Evolutionary conservation across 2,888 invertebrate species (phyloP).

Genomic region (Celastrina argiolus): DNA sequence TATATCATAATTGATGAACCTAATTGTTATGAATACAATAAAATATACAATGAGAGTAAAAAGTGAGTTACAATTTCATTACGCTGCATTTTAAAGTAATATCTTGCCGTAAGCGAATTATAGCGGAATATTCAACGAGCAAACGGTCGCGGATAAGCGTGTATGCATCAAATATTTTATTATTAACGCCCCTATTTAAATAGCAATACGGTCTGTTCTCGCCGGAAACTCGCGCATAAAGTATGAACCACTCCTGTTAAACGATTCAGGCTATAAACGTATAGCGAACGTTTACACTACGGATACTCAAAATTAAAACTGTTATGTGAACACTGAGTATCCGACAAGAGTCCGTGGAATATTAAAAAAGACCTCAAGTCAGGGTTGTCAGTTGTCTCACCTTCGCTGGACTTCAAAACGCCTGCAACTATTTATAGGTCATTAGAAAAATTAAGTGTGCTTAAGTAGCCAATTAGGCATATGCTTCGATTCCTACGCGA

Average conservation of each 20-base stretch:
- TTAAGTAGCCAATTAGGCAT: neutral
- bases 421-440: too few relatives aligned
- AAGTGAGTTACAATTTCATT: constrained; percentile 42
- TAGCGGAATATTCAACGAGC: constrained; percentile 56
- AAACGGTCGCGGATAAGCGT: constrained; percentile 47
- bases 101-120: constrained; percentile 50
- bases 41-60: constrained; percentile 29
- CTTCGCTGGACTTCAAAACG: neutral
- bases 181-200: constrained; percentile 54
- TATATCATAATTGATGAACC: neutral
- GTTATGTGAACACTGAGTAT: constrained; percentile 33
- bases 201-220: constrained; percentile 49
- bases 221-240: constrained; percentile 49
- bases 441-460: neutral
- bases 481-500: too few relatives aligned
- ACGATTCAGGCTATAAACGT: constrained; percentile 41
- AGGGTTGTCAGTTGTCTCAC: neutral
- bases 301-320: constrained; percentile 41
- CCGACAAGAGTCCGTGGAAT: constrained; percentile 31
- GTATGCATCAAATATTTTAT: constrained; percentile 51
- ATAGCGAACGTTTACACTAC: constrained; percentile 37
- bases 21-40: constrained; percentile 19
- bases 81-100: constrained; percentile 46
- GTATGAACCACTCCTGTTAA: constrained; percentile 44
- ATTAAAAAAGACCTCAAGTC: constrained; percentile 29